Evolutionary conservation across 2,888 invertebrate genomes (phyloP).

Genomic region (Rambutsinella grinnellia): DNA sequence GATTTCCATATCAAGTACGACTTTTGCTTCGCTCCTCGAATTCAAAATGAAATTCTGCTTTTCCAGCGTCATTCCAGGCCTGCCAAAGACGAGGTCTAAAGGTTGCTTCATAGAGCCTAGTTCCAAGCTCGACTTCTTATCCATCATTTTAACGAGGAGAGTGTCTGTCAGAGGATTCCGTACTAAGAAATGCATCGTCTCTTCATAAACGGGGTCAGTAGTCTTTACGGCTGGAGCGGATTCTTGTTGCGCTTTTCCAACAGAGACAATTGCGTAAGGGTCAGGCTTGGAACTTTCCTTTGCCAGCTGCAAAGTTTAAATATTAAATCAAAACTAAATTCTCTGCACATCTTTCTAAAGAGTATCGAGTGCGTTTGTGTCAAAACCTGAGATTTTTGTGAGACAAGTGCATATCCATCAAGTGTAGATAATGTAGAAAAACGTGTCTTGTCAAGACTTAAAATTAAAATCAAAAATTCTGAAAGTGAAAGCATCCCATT

Average conservation of each 20-base stretch:
- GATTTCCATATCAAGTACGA: conserved; percentile 62
- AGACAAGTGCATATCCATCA: no score
- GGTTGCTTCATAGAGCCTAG: conserved; percentile 64
- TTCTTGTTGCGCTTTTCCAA: conserved; percentile 64
- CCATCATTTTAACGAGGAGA: conserved; percentile 81
- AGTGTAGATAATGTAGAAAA: no score
- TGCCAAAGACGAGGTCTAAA: conserved; percentile 62
- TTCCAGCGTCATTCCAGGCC: conserved; percentile 64
- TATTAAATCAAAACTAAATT: no score
- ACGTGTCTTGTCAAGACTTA: no score
- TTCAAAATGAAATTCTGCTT: conserved; percentile 64
- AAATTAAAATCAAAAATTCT: no score
- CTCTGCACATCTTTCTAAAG: no score
- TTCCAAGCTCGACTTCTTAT: conserved; percentile 60
- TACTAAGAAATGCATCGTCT: conserved; percentile 93
- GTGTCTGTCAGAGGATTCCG: conserved; percentile 91
- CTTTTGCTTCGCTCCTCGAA: conserved; percentile 63
- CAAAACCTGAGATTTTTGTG: no score
- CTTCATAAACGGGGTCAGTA: conserved; percentile 93
- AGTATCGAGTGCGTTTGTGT: no score
- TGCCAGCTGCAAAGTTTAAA: conserved; percentile 25
- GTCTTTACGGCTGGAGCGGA: conserved; percentile 60
- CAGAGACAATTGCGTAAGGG: conserved; percentile 64
- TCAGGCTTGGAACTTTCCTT: conserved; percentile 64
- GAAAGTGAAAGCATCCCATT: no score